These are phyloP conservation scores for Brenthis daphne DNA, from an alignment of 2,888 invertebrate genomes.

Conservation along the genomic window DNA sequence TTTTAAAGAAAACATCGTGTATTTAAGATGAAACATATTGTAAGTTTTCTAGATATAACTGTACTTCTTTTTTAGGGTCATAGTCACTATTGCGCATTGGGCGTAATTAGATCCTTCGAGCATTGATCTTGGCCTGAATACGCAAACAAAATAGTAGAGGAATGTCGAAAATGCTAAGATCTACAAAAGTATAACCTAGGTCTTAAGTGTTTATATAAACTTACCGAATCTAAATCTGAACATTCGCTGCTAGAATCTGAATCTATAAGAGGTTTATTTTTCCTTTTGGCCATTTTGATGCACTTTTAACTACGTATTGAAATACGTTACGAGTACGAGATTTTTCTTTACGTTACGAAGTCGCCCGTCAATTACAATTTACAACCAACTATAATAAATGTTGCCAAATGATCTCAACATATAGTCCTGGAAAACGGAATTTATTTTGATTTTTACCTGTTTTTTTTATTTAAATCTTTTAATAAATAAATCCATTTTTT, in stretches of 20 bases:
- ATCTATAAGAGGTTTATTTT: conserved; percentile 91
- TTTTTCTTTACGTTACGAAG: conserved; percentile 43
- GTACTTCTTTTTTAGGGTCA: conserved; percentile 19
- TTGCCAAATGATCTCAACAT: conserved; percentile 17
- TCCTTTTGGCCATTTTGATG: conserved; percentile 89
- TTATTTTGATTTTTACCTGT: background rate
- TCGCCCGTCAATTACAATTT: conserved; percentile 45
- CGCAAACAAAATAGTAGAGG: conserved; percentile 64
- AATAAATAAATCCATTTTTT: no score
- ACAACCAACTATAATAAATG: conserved; percentile 23
- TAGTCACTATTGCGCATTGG: conserved; percentile 52
- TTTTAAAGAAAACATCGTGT: conserved; percentile 44
- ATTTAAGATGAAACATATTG: conserved; percentile 23
- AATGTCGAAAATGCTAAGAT: conserved; percentile 62
- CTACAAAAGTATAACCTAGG: conserved; percentile 55
- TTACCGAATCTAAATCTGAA: conserved; percentile 92
- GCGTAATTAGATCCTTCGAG: conserved; percentile 55
- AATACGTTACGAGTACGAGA: conserved; percentile 37
- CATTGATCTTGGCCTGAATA: conserved; percentile 74
- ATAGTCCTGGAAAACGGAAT: background rate
- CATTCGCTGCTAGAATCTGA: conserved; percentile 92
- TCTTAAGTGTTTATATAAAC: conserved; percentile 58
- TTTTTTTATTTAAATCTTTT: no score
- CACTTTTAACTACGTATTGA: conserved; percentile 33
- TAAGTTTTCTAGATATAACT: background rate